Conservation (phyloP, 2,888 invertebrate species). For the Andrena bucephala region DNA sequence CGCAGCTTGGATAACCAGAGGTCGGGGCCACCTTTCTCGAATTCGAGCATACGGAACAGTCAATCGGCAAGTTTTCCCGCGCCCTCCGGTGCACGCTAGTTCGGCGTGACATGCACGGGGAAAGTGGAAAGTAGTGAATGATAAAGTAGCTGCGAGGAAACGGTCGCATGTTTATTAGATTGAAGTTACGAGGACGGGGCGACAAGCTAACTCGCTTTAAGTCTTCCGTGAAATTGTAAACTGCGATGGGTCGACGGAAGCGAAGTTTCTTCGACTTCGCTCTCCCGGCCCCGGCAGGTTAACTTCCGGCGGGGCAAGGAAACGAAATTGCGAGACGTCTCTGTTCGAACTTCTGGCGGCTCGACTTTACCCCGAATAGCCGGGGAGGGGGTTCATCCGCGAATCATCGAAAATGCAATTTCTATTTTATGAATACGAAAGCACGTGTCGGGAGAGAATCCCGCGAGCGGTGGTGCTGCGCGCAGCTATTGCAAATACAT, state of each 20-base stretch:
- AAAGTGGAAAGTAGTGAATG: slow-evolving; percentile 39
- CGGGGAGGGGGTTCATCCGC: background rate
- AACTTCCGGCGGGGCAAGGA: slow-evolving; percentile 57
- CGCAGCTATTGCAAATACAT: background rate
- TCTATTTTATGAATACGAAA: slow-evolving; percentile 22
- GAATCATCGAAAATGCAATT: slow-evolving; percentile 43
- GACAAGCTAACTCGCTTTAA: slow-evolving; percentile 68
- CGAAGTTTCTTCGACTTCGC: slow-evolving; percentile 66
- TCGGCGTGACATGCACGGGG: slow-evolving; percentile 29
- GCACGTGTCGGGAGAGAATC: background rate
- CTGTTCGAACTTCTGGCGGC: slow-evolving; percentile 50
- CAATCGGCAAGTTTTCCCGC: slow-evolving; percentile 4
- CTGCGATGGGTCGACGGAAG: slow-evolving; percentile 61
- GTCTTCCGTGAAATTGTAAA: slow-evolving; percentile 73
- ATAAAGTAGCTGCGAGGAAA: slow-evolving; percentile 51
- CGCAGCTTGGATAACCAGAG: no score
- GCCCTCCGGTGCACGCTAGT: background rate
- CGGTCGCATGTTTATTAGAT: slow-evolving; percentile 72
- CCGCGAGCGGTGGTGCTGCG: background rate
- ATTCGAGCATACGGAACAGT: background rate
- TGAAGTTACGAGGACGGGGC: slow-evolving; percentile 65
- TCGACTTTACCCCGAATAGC: slow-evolving; percentile 38
- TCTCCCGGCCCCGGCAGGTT: slow-evolving; percentile 50
- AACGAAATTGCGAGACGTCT: slow-evolving; percentile 56
- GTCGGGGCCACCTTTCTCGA: background rate